These are phyloP conservation scores for Sarcophaga peregrina DNA, from an alignment of 1,140 invertebrate genomes.

Conservation along the genomic window DNA sequence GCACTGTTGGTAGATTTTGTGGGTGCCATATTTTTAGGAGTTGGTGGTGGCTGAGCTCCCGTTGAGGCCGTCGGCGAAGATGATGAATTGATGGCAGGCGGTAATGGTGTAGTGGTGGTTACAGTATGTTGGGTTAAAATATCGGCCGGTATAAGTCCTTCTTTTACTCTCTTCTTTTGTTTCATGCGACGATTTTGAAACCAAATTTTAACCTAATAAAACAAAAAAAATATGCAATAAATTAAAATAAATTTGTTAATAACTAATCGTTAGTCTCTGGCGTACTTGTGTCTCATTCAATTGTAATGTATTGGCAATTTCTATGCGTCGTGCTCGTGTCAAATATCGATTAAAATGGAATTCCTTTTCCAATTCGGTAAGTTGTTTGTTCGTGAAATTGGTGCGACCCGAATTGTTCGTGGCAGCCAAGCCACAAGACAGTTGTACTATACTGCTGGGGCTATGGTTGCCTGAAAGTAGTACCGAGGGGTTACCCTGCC, in stretches of 20 bases:
- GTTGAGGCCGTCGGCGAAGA: not conserved
- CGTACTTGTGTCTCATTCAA: constrained; percentile 94
- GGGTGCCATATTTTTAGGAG: constrained; percentile 1
- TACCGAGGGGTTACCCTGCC: not conserved
- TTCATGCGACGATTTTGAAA: constrained; percentile 95
- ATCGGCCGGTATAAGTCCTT: constrained; percentile 81
- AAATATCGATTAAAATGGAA: constrained; percentile 99
- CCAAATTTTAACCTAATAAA: constrained; percentile 85
- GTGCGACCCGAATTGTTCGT: constrained; percentile 90
- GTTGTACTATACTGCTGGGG: constrained; percentile 47
- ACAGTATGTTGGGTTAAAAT: constrained; percentile 58
- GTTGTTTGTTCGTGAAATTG: constrained; percentile 98
- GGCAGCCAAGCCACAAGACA: constrained; percentile 53
- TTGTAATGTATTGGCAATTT: constrained; percentile 95
- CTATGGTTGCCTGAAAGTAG: constrained; percentile 44
- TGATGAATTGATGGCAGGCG: constrained; percentile 13
- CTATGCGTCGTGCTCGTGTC: constrained; percentile 93
- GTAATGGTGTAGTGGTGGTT: constrained; percentile 28
- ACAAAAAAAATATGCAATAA: constrained; percentile 11
- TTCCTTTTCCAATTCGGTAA: constrained; percentile 98
- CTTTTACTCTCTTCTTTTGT: constrained; percentile 93
- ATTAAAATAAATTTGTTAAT: not conserved
- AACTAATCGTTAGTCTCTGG: not conserved
- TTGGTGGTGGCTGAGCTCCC: not conserved
- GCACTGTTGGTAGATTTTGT: not conserved